Evolutionary conservation across 2,888 invertebrate genomes (phyloP), one percentile per base, ranked within the genome.

Genomic region (Acanthosepion pharaonis): DNA sequence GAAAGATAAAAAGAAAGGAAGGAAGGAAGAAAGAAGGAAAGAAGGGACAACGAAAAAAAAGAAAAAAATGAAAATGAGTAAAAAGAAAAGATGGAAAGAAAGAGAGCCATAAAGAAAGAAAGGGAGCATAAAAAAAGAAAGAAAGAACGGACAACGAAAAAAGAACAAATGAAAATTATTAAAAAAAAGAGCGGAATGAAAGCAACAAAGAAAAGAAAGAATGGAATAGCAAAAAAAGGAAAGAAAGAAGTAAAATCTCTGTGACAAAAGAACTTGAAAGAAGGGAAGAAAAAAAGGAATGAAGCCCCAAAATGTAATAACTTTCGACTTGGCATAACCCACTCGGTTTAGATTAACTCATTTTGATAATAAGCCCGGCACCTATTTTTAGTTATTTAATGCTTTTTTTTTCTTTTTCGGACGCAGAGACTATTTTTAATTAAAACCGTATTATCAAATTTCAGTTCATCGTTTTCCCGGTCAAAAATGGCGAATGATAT

Each of bases 401-500:
- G 0, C 15, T 5, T 78, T n/a, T n/a, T 33, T 78, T 78, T 78
- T n/a, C 18, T 78, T n/a, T 78, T 78, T 33, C n/a, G 78, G 33
- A 15, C n/a, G 78, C 78, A 23, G 78, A 78, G 78, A 11, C 78
- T 78, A 78, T 78, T 78, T 78, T 78, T 78, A 78, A 78, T 78
- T 78, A 78, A 78, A 78, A 33, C n/a, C 78, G 78, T 18, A 78
- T 78, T 78, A 78, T 78, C 78, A 78, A 78, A 78, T 78, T 78
- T 78, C 78, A 33, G 78, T 78, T 15, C 78, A 78, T 78, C 78
- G 78, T 78, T 78, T 78, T 78, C 78, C 9, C n/a, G n/a, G n/a
- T 9, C n/a, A 9, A 78, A 78, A 78, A 78, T 78, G n/a, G n/a
- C 78, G 78, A 18, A n/a, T 78, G 78, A 78, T 78, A 33, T n/a